Evolutionary conservation across 2,113 vertebrate genomes (phyloP).

Genomic region (Amphilophus citrinellus): DNA sequence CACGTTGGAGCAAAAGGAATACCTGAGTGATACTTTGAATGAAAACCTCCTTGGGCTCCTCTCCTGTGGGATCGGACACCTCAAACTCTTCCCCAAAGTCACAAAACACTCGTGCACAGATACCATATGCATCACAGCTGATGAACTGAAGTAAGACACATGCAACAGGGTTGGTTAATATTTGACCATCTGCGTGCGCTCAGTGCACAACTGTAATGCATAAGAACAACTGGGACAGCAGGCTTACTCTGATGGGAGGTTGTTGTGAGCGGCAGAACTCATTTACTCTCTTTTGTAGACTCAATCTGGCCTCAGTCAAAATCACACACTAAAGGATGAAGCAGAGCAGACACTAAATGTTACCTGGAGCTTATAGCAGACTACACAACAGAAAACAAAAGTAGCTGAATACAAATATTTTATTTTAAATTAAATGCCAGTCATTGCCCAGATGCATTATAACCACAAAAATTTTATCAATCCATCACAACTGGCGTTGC

Average conservation of each 20-base stretch:
- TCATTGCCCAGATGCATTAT: not conserved
- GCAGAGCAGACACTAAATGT: conserved; percentile 9
- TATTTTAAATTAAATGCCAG: not conserved
- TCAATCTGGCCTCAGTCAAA: conserved; percentile 89
- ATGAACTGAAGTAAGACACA: conserved; percentile 86
- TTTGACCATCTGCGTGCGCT: not conserved
- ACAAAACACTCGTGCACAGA: conserved; percentile 95
- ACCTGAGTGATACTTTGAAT: conserved; percentile 96
- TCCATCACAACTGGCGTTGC: not conserved
- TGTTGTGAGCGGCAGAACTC: conserved; percentile 90
- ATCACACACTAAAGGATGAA: conserved; percentile 89
- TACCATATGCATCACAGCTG: conserved; percentile 89
- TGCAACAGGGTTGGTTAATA: not conserved
- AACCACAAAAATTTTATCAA: not conserved
- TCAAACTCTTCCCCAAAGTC: conserved; percentile 97
- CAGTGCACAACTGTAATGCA: not conserved
- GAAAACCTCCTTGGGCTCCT: conserved; percentile 96
- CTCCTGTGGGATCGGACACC: conserved; percentile 94
- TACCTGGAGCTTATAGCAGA: not conserved
- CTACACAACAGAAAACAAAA: not conserved
- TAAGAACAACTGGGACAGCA: not conserved
- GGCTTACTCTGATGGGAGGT: conserved; percentile 92
- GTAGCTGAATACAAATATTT: not conserved
- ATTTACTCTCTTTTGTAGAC: conserved; percentile 91
- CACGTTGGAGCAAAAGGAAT: conserved; percentile 1